Evolutionary conservation across 2,797 vertebrate genomes (phyloP).

Genomic region (Enteromius afrohamiltoni): DNA sequence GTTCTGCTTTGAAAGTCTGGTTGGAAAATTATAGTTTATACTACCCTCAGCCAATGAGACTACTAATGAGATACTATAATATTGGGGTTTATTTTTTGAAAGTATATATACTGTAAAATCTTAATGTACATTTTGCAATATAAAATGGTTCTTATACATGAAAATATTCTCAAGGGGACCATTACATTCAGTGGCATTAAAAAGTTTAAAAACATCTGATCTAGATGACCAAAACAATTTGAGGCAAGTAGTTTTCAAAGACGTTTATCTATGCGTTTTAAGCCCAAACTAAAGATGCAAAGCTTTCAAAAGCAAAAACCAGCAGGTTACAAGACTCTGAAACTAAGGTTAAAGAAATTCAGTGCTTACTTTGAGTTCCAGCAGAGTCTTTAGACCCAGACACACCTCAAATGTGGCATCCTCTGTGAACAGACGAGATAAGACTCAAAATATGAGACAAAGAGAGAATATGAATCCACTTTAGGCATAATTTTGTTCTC

Average conservation of each 20-base stretch:
- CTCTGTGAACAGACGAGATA: conserved; percentile 74
- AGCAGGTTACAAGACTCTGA: background rate
- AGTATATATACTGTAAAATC: background rate
- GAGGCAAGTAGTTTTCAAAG: background rate
- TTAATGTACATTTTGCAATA: background rate
- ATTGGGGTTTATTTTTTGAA: background rate
- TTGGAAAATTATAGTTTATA: background rate
- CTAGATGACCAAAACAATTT: background rate
- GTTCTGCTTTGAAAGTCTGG: background rate
- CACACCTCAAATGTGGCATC: conserved; percentile 85
- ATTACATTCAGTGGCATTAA: background rate
- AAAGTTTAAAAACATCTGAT: background rate
- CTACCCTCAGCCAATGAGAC: background rate
- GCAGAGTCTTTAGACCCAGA: conserved; percentile 88
- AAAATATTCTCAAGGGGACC: background rate
- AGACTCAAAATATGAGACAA: conserved; percentile 11
- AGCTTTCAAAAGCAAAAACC: background rate
- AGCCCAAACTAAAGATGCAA: background rate
- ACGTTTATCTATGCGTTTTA: background rate
- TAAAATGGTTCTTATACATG: background rate
- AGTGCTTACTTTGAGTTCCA: conserved; percentile 88
- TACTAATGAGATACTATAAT: no score
- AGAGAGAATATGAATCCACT: conserved; percentile 39
- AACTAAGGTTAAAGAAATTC: background rate
- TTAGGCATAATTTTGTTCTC: background rate